Evolutionary conservation across 1,140 invertebrate genomes (phyloP).

Genomic region (Zaprionus kolodkinae): DNA sequence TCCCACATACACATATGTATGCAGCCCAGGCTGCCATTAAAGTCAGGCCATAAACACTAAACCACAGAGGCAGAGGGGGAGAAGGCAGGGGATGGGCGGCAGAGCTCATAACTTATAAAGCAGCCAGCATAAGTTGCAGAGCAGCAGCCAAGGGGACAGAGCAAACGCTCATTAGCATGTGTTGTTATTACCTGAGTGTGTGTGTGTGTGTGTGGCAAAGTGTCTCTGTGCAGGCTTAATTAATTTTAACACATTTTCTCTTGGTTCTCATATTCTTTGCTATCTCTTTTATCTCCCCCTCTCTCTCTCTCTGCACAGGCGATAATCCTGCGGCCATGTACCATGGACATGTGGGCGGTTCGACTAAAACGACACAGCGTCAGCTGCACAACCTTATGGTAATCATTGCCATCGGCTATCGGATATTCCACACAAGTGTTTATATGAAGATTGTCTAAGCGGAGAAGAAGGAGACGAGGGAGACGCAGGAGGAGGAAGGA

Average conservation of each 20-base stretch:
- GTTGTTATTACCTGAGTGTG: conserved; percentile 53
- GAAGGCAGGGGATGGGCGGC: conserved; percentile 8
- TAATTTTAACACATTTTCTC: conserved; percentile 65
- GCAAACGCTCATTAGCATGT: conserved; percentile 73
- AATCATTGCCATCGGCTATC: conserved; percentile 77
- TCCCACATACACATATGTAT: too few relatives aligned
- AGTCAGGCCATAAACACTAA: conserved; percentile 64
- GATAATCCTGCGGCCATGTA: conserved; percentile 88
- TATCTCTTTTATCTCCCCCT: conserved; percentile 3
- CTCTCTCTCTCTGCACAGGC: conserved; percentile 75
- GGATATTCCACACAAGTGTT: conserved; percentile 77
- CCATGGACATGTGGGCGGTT: conserved; percentile 86
- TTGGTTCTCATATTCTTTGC: conserved; percentile 24
- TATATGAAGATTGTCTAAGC: conserved; percentile 75
- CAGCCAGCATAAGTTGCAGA: conserved; percentile 51
- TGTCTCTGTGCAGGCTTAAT: conserved; percentile 61
- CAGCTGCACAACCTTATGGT: conserved; percentile 75
- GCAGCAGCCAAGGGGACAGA: conserved; percentile 33
- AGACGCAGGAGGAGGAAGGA: neutral
- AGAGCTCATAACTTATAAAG: conserved; percentile 72
- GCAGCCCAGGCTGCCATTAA: conserved; percentile 60
- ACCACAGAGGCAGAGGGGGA: neutral
- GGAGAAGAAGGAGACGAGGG: neutral
- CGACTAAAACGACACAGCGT: conserved; percentile 83
- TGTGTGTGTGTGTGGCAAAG: conserved; percentile 8